Percentiles rank a stretch among this genome's conserved stretches.
Evolutionary conservation across 2,888 invertebrate species (phyloP).

Genomic region (Polymixis lichenea): DNA sequence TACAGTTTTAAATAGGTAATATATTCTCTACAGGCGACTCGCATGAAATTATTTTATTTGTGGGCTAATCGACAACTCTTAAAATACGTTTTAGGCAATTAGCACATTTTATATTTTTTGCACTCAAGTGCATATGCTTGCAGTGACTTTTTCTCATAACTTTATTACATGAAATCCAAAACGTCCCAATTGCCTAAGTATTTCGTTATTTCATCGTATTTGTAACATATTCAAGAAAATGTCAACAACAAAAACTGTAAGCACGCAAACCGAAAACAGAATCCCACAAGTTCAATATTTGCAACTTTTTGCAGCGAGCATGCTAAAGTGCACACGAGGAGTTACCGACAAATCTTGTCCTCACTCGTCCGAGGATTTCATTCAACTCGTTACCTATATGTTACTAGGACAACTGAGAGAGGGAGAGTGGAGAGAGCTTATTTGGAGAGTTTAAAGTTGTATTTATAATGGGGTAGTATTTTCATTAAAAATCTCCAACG

Average conservation of each 20-base stretch:
- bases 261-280: not conserved
- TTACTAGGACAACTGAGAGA: slow-evolving; percentile 25
- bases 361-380: slow-evolving; percentile 49
- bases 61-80: too few relatives aligned
- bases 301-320: slow-evolving; percentile 39
- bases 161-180: too few relatives aligned
- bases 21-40: too few relatives aligned
- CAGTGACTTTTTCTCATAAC: too few relatives aligned
- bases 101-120: too few relatives aligned
- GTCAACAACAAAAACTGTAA: not conserved
- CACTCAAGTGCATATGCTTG: too few relatives aligned
- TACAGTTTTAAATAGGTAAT: too few relatives aligned
- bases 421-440: not conserved
- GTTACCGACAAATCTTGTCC: slow-evolving; percentile 53
- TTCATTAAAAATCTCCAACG: too few relatives aligned
- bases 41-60: too few relatives aligned
- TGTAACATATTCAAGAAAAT: not conserved
- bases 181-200: too few relatives aligned
- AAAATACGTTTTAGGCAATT: too few relatives aligned
- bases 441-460: slow-evolving; percentile 30
- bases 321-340: slow-evolving; percentile 39
- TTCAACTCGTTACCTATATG: slow-evolving; percentile 56
- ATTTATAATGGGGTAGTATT: not conserved
- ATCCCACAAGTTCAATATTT: slow-evolving; percentile 43
- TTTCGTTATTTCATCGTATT: not conserved